phyloP scores from a whole-genome alignment of 2,113 vertebrate species.

The Oncorhynchus gorbuscha region DNA sequence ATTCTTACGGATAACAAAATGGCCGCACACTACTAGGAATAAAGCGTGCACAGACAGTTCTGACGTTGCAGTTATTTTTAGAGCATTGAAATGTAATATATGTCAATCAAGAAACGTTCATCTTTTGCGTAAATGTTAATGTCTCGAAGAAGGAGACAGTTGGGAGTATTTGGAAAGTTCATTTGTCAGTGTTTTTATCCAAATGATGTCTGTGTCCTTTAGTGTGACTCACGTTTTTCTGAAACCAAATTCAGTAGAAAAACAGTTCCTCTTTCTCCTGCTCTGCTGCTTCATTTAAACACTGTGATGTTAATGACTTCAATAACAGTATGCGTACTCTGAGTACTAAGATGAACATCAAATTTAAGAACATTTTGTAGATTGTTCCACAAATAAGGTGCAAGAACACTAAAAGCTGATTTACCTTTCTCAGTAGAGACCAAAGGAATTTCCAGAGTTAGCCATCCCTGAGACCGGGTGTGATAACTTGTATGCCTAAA shows the following conservation, averaged over 20 bases:
- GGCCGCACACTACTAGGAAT: background rate
- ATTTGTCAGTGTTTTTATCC: constrained; percentile 61
- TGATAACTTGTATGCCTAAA: no score
- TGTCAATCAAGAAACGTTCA: constrained; percentile 61
- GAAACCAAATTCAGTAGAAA: constrained; percentile 15
- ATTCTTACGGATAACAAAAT: no score
- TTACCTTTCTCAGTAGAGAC: no score
- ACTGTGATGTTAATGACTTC: background rate
- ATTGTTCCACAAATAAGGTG: no score
- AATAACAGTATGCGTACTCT: background rate
- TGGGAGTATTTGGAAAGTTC: constrained; percentile 64
- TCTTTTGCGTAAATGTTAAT: constrained; percentile 68
- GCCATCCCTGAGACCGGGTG: no score
- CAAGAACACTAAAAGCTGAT: no score
- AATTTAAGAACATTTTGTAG: no score
- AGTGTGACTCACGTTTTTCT: constrained; percentile 47
- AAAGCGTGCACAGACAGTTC: background rate
- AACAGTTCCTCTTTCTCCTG: constrained; percentile 12
- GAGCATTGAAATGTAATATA: constrained; percentile 37
- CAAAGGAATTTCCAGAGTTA: no score
- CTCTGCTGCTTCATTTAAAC: constrained; percentile 17
- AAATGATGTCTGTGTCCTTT: constrained; percentile 67
- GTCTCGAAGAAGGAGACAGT: constrained; percentile 40
- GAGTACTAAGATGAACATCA: background rate
- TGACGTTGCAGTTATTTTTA: background rate